Conservation (phyloP, 1,140 invertebrate species). For the Caerostris extrusa region DNA sequence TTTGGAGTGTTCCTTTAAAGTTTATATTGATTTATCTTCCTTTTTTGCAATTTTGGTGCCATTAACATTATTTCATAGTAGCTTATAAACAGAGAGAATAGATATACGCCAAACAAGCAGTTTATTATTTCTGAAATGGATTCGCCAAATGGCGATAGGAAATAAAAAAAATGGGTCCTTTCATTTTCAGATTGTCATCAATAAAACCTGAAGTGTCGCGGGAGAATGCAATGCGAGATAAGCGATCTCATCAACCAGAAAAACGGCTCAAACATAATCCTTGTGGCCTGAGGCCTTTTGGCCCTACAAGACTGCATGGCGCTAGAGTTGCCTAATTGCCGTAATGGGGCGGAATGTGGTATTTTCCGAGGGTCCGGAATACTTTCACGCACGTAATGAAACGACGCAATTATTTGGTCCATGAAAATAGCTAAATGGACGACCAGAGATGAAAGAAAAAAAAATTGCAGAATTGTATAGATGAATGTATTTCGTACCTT, state of each 20-base stretch:
- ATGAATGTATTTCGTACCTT: background rate
- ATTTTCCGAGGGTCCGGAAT: slow-evolving; percentile 49
- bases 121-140: background rate
- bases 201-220: slow-evolving; percentile 71
- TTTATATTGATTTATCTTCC: too few relatives aligned
- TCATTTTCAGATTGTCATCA: slow-evolving; percentile 56
- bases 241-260: slow-evolving; percentile 27
- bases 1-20: too few relatives aligned
- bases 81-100: too few relatives aligned
- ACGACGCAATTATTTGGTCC: slow-evolving; percentile 68
- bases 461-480: background rate
- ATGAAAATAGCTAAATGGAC: slow-evolving; percentile 58
- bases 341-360: slow-evolving; percentile 71
- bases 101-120: background rate
- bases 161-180: background rate
- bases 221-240: slow-evolving; percentile 69
- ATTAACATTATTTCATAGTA: too few relatives aligned
- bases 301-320: slow-evolving; percentile 70
- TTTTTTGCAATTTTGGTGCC: too few relatives aligned
- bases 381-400: slow-evolving; percentile 69
- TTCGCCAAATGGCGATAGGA: slow-evolving; percentile 58
- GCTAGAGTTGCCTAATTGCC: slow-evolving; percentile 73
- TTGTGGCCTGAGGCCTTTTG: slow-evolving; percentile 28
- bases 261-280: slow-evolving; percentile 15
- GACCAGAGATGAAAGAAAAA: background rate